Evolutionary conservation across 2,888 invertebrate genomes (phyloP).

Genomic region (Ochropleura plecta): DNA sequence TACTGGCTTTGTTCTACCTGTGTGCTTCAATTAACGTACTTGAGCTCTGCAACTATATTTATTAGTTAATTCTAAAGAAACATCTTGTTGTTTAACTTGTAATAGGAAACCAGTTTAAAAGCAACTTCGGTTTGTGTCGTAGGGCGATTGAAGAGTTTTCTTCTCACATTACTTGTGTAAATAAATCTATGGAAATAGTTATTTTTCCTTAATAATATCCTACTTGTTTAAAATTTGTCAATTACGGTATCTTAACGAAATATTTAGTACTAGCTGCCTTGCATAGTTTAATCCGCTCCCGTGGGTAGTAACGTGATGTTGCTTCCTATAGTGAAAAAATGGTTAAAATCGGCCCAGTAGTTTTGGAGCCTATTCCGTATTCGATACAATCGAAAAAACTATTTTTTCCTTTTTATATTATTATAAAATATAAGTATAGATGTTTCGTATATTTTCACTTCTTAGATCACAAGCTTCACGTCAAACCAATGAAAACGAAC

Average conservation of each 20-base stretch:
- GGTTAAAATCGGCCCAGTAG: too few species aligned
- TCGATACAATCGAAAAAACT: too few species aligned
- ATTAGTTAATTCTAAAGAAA: constrained; percentile 29
- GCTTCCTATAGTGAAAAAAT: too few species aligned
- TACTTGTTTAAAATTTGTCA: not conserved
- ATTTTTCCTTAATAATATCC: not conserved
- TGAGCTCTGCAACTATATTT: constrained; percentile 40
- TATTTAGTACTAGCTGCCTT: too few species aligned
- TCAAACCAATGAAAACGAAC: constrained; percentile 1
- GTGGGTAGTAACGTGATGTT: too few species aligned
- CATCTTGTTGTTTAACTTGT: constrained; percentile 4
- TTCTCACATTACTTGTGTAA: not conserved
- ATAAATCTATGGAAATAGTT: not conserved
- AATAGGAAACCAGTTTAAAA: constrained; percentile 1
- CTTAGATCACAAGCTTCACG: not conserved
- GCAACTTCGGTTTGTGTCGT: not conserved
- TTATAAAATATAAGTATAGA: too few species aligned
- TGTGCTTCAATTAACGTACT: constrained; percentile 55
- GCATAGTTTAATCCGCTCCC: too few species aligned
- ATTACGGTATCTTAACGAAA: too few species aligned
- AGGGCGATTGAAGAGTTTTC: not conserved
- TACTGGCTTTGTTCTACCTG: constrained; percentile 65
- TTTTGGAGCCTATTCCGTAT: too few species aligned
- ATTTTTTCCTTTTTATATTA: too few species aligned
- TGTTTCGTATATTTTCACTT: not conserved